Base-by-base conservation (phyloP, 2,113 vertebrate genomes). In the Neodon shergylaensis region DNA sequence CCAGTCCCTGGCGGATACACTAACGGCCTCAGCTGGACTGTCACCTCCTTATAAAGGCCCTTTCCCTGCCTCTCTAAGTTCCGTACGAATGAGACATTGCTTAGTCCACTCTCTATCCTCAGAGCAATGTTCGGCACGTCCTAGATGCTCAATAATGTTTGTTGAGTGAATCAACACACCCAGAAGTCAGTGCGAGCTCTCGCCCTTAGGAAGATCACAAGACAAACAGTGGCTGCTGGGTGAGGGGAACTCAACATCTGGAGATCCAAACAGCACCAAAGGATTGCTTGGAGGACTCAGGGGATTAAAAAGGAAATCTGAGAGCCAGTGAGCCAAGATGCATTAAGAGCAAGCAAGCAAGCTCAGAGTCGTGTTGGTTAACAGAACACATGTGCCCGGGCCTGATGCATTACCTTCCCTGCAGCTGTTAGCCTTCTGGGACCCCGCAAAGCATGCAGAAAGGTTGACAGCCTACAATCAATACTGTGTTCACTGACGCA, bases 401-500 rank as follows among this genome's bases (percentile, higher is more conserved):
- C 79, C 84, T 68, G 52, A 94, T 28, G 88, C 93, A 94, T 54
- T 84, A 3, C 21, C 9, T 44, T 31, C 95, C 9, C 73, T 31
- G 61, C 47, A 66, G 73, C 49, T 81, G 70, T 79, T 54, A 96
- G 91, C 90, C 96, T 97, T 90, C 70, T 66, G 97, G 97, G 97
- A 94, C 70, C 83, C 96, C 33, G 17, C 89, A 95, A 92, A 98
- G 85, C 94, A 54, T 73, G 92, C 91, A 89, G 73, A 92, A 91
- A 52, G 72, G 91, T 39, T 97, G 97, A 95, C 97, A 97, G 97
- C 97, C 97, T 58, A 42, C 92, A 85, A 92, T 97, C 91, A 68
- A 97, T 97, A 95, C 79, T n/a, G 68, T 94, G 97, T 81, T 95
- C 96, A 52, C 90, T 79, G 94, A 61, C 49, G 93, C 96, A 95